Conservation (phyloP, 1,140 invertebrate genomes). For the Nasonia vitripennis region DNA sequence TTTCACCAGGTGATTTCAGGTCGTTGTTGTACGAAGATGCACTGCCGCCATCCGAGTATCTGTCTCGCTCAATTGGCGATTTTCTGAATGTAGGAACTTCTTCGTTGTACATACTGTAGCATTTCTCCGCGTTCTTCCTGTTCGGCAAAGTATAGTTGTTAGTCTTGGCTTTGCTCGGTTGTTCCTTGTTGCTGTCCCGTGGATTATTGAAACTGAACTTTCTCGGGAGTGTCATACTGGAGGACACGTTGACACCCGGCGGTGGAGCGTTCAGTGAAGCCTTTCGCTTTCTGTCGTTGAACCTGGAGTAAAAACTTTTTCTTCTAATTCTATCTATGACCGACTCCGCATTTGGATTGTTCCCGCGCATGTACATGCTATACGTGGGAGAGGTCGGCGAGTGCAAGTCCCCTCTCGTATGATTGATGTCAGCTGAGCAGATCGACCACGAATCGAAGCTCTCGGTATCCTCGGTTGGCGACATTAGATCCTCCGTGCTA, state of each 20-base stretch:
- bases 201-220: slow-evolving; percentile 66
- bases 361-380: slow-evolving; percentile 64
- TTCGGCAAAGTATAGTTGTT: slow-evolving; percentile 45
- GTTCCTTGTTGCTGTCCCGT: slow-evolving; percentile 7
- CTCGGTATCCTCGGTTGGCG: slow-evolving; percentile 78
- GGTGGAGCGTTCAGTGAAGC: slow-evolving; percentile 64
- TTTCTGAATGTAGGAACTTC: slow-evolving; percentile 55
- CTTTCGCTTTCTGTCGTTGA: slow-evolving; percentile 86
- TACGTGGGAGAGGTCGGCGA: slow-evolving; percentile 77
- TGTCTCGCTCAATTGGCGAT: slow-evolving; percentile 64
- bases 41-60: slow-evolving; percentile 62
- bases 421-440: slow-evolving; percentile 76
- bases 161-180: not conserved
- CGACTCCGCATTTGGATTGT: slow-evolving; percentile 78
- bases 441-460: slow-evolving; percentile 83
- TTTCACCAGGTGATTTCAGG: slow-evolving; percentile 59
- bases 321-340: slow-evolving; percentile 89
- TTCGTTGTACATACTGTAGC: slow-evolving; percentile 64
- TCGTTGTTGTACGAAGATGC: slow-evolving; percentile 57
- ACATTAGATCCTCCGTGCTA: slow-evolving; percentile 72
- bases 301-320: slow-evolving; percentile 91
- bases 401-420: slow-evolving; percentile 66
- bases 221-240: slow-evolving; percentile 64
- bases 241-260: slow-evolving; percentile 58
- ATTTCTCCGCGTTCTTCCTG: slow-evolving; percentile 59